These are phyloP conservation scores for Cephus spinipes DNA, from an alignment of 2,888 invertebrate species.

Conservation along the genomic window DNA sequence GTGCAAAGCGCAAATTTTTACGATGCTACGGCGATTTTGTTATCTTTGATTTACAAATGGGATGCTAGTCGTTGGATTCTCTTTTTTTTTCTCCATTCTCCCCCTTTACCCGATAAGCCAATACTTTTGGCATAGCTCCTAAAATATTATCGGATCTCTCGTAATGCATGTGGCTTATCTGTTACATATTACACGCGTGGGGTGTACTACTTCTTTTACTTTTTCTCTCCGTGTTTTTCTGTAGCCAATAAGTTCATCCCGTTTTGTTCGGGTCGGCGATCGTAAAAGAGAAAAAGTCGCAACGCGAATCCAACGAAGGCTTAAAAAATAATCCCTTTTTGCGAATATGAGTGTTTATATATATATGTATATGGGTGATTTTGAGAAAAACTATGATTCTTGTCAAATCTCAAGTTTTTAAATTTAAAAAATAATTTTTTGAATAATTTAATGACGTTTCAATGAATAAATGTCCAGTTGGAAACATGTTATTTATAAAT, in stretches of 20 bases:
- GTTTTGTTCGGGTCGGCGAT: neutral
- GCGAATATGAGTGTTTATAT: neutral
- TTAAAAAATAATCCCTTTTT: conserved; percentile 44
- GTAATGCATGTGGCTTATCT: neutral
- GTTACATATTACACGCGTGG: neutral
- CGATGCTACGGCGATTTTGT: neutral
- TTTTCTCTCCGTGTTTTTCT: neutral
- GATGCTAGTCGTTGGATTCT: neutral
- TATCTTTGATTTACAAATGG: neutral
- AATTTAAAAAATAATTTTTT: too few species aligned
- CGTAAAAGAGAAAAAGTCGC: neutral
- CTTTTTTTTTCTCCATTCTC: neutral
- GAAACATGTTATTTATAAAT: too few species aligned
- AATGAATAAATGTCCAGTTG: too few species aligned
- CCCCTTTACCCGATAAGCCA: neutral
- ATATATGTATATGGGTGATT: neutral
- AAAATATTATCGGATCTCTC: neutral
- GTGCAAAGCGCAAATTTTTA: neutral
- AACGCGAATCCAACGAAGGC: neutral
- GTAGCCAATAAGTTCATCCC: neutral
- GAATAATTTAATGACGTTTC: too few species aligned
- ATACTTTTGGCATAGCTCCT: neutral
- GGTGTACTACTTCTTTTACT: neutral
- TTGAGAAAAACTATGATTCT: too few species aligned
- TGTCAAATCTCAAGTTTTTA: too few species aligned